Conservation (phyloP, 2,888 invertebrate species). For the Ormyrus rosae region DNA sequence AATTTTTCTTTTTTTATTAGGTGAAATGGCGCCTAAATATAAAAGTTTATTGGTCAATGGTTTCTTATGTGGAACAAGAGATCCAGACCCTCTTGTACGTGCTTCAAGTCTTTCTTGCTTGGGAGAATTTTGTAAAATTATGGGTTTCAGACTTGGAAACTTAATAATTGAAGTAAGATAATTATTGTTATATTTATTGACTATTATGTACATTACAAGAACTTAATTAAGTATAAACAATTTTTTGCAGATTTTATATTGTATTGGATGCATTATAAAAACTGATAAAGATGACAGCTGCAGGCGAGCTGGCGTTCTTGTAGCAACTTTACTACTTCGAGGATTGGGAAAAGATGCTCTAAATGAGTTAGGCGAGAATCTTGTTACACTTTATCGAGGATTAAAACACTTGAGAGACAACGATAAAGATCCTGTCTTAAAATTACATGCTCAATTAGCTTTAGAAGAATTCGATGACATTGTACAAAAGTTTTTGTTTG, state of each 20-base stretch:
- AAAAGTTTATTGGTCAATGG: conserved; percentile 84
- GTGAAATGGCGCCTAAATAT: conserved; percentile 84
- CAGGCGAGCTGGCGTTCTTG: conserved; percentile 86
- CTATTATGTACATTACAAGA: conserved; percentile 12
- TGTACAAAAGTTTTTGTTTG: conserved; percentile 80
- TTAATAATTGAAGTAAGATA: conserved; percentile 84
- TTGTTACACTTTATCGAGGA: conserved; percentile 84
- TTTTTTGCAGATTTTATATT: conserved; percentile 81
- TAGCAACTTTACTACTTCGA: conserved; percentile 84
- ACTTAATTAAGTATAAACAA: conserved; percentile 30
- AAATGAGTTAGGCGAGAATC: conserved; percentile 81
- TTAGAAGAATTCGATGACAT: conserved; percentile 86
- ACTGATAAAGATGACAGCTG: conserved; percentile 85
- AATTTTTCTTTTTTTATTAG: conserved; percentile 74
- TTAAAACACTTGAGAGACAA: conserved; percentile 81
- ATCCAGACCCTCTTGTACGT: conserved; percentile 84
- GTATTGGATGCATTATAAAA: conserved; percentile 82
- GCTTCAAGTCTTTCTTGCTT: conserved; percentile 90
- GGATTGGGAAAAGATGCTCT: conserved; percentile 86
- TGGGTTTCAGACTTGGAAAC: conserved; percentile 85
- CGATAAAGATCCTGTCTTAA: conserved; percentile 83
- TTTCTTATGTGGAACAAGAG: conserved; percentile 83
- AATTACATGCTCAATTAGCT: conserved; percentile 86
- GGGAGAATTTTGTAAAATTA: conserved; percentile 86
- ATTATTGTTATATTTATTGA: conserved; percentile 42